Evolutionary conservation across 2,113 vertebrate genomes (phyloP).

Genomic region (Coturnix japonica): DNA sequence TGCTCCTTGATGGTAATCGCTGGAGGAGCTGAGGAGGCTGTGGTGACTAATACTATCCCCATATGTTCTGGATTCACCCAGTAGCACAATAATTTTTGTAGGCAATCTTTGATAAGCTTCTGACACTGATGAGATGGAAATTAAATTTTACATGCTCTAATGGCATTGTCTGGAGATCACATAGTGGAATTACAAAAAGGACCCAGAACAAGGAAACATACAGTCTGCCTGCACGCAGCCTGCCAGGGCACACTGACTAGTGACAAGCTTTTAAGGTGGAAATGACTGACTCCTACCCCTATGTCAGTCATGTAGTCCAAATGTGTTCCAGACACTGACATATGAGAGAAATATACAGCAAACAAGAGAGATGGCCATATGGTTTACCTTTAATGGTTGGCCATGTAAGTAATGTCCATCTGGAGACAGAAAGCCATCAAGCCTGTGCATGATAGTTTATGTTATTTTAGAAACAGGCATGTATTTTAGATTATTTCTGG

Average conservation of each 20-base stretch:
- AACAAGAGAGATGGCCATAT: background rate
- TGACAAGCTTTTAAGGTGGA: conserved; percentile 3
- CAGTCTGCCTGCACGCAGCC: background rate
- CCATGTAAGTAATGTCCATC: conserved; percentile 21
- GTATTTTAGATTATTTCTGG: conserved; percentile 1
- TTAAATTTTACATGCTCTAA: conserved; percentile 74
- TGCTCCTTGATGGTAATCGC: background rate
- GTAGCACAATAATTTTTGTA: conserved; percentile 45
- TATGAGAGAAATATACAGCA: background rate
- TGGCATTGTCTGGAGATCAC: conserved; percentile 30
- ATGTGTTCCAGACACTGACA: background rate
- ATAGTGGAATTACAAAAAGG: conserved; percentile 20
- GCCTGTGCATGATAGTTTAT: background rate
- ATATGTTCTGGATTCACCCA: conserved; percentile 66
- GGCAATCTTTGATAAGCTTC: conserved; percentile 71
- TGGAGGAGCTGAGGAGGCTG: conserved; percentile 52
- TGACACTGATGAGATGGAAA: conserved; percentile 71
- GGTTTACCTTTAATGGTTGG: background rate
- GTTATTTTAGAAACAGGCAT: background rate
- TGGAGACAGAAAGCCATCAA: background rate
- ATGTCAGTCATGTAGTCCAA: background rate
- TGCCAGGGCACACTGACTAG: background rate
- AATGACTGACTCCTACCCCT: background rate
- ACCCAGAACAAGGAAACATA: background rate
- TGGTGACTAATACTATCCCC: conserved; percentile 61